phyloP scores from a whole-genome alignment of 2,888 invertebrate genomes.

The Cataglyphis rosenhaueri region DNA sequence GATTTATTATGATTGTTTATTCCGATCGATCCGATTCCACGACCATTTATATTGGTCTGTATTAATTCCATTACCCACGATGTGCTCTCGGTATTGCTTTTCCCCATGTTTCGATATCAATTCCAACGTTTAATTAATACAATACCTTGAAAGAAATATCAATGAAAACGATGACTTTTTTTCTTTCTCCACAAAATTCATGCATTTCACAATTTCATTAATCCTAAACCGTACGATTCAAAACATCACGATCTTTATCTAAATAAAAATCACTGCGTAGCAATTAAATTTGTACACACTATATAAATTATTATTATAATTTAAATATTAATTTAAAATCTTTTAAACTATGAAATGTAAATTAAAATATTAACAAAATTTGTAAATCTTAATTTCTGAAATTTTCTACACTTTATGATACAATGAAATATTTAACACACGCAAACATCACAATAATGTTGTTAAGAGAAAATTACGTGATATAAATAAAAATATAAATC shows the following conservation, averaged over 20 bases:
- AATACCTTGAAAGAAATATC: conserved; percentile 30
- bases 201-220: conserved; percentile 19
- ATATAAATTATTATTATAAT: background rate
- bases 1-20: conserved; percentile 57
- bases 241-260: background rate
- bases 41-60: conserved; percentile 41
- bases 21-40: conserved; percentile 30
- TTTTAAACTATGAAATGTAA: background rate
- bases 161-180: conserved; percentile 31
- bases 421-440: background rate
- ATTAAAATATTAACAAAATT: background rate
- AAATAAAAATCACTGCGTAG: background rate
- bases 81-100: conserved; percentile 38
- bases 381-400: background rate
- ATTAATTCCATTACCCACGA: conserved; percentile 52
- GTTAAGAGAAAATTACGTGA: background rate
- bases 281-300: background rate
- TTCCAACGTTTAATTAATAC: conserved; percentile 50
- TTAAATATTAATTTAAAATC: background rate
- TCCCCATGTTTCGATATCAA: conserved; percentile 42
- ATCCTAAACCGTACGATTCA: conserved; percentile 7
- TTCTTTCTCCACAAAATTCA: background rate
- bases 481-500: background rate
- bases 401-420: background rate
- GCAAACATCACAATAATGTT: background rate